Conservation (phyloP, 2,113 vertebrate genomes). For the Amphiprion percula region DNA sequence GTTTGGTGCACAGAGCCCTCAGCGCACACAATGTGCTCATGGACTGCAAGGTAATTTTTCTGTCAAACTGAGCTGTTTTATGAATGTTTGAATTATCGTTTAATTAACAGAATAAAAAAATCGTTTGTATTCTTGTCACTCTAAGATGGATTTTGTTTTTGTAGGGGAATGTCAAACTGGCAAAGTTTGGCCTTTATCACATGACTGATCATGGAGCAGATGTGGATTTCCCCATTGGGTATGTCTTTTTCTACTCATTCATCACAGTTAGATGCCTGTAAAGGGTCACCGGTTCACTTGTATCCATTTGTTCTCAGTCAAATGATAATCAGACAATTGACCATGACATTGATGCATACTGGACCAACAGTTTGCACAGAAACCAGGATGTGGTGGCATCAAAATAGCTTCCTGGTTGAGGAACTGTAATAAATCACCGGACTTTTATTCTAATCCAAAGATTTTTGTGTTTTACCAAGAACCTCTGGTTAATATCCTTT, state of each 20-base stretch:
- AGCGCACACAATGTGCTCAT: constrained; percentile 91
- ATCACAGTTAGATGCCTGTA: constrained; percentile 45
- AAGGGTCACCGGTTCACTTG: constrained; percentile 36
- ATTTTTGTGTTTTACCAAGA: constrained; percentile 54
- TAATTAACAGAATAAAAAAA: background rate
- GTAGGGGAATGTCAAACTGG: constrained; percentile 93
- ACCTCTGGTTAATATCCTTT: constrained; percentile 68
- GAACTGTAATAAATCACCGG: constrained; percentile 49
- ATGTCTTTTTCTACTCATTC: constrained; percentile 65
- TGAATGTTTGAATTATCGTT: background rate
- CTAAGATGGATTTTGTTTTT: constrained; percentile 35
- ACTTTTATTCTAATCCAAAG: constrained; percentile 68
- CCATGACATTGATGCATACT: constrained; percentile 61
- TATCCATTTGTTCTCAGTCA: constrained; percentile 54
- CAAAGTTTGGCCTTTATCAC: constrained; percentile 98
- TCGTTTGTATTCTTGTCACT: background rate
- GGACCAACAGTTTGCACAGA: constrained; percentile 58
- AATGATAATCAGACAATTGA: constrained; percentile 61
- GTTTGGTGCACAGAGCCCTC: constrained; percentile 95
- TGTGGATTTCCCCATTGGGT: constrained; percentile 99
- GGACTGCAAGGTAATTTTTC: constrained; percentile 89
- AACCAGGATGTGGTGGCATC: constrained; percentile 68
- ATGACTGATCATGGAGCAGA: constrained; percentile 97
- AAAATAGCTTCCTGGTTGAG: constrained; percentile 62
- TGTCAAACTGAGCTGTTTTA: background rate